These are phyloP conservation scores for Drosophila macrospina DNA, from an alignment of 2,888 invertebrate species.

Conservation along the genomic window DNA sequence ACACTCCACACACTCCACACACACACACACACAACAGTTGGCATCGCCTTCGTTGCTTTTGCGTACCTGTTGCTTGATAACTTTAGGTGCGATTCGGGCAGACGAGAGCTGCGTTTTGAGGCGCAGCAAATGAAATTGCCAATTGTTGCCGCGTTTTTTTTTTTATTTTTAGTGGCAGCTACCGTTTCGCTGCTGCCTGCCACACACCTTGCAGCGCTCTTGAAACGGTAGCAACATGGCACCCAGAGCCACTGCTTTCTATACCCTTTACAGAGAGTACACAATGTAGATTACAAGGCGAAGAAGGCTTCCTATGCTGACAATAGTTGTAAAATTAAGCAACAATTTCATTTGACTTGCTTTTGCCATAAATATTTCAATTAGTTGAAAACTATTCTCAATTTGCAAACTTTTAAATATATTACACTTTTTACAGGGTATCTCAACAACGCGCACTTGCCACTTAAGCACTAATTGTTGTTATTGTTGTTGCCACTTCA, in stretches of 20 bases:
- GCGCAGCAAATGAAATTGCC: conserved; percentile 77
- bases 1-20: conserved; percentile 27
- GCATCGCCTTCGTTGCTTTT: conserved; percentile 41
- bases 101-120: conserved; percentile 52
- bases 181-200: conserved; percentile 68
- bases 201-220: conserved; percentile 71
- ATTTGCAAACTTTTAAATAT: too few species aligned
- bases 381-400: too few species aligned
- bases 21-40: conserved; percentile 12
- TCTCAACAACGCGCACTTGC: background rate
- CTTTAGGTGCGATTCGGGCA: conserved; percentile 25
- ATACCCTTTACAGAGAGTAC: conserved; percentile 7
- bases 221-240: conserved; percentile 58
- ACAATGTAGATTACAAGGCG: background rate
- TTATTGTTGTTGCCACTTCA: conserved; percentile 58
- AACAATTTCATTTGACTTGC: too few species aligned
- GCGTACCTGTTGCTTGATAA: conserved; percentile 66
- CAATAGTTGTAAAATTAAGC: too few species aligned
- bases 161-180: conserved; percentile 67
- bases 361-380: too few species aligned
- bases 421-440: conserved; percentile 21
- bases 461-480: conserved; percentile 24
- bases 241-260: conserved; percentile 27
- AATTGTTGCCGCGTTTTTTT: conserved; percentile 75
- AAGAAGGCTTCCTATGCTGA: too few species aligned